A percentile compares a stretch with the other conserved stretches of the same genome.
Evolutionary conservation across 2,797 vertebrate species (phyloP).

Genomic region (Delichon dasypus): DNA sequence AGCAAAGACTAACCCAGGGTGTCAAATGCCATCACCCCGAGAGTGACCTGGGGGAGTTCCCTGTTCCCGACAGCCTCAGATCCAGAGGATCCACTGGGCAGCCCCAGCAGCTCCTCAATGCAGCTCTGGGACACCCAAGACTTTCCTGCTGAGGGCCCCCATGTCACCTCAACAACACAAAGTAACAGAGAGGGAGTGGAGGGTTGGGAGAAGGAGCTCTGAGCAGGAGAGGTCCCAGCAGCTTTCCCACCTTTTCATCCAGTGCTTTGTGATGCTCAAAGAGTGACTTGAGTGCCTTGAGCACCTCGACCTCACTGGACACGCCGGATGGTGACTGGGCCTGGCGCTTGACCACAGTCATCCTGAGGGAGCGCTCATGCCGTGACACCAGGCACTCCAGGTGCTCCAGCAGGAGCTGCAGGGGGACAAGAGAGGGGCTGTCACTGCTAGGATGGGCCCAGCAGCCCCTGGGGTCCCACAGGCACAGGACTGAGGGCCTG

Average conservation of each 20-base stretch:
- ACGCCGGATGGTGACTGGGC: constrained; percentile 93
- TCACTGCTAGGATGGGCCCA: accelerated
- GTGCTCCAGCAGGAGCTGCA: constrained; percentile 92
- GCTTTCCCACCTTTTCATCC: constrained; percentile 88
- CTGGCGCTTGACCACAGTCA: constrained; percentile 97
- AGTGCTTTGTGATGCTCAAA: constrained; percentile 97
- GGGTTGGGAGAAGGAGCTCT: background rate
- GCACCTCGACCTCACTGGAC: constrained; percentile 96
- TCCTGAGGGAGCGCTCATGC: constrained; percentile 92
- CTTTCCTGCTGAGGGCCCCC: background rate
- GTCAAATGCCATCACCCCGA: accelerated
- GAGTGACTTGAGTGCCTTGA: constrained; percentile 94
- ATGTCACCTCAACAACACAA: background rate
- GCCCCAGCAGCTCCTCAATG: background rate
- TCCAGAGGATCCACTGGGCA: background rate
- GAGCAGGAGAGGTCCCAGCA: background rate
- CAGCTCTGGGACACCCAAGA: background rate
- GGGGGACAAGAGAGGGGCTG: background rate
- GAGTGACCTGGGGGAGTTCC: background rate
- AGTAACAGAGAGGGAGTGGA: background rate
- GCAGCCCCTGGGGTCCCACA: background rate
- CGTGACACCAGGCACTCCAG: constrained; percentile 96
- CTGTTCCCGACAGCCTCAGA: accelerated
- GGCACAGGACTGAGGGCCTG: background rate
- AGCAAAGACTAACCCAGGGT: background rate